Conservation (phyloP, 2,113 vertebrate genomes). For the Haplochromis burtoni region DNA sequence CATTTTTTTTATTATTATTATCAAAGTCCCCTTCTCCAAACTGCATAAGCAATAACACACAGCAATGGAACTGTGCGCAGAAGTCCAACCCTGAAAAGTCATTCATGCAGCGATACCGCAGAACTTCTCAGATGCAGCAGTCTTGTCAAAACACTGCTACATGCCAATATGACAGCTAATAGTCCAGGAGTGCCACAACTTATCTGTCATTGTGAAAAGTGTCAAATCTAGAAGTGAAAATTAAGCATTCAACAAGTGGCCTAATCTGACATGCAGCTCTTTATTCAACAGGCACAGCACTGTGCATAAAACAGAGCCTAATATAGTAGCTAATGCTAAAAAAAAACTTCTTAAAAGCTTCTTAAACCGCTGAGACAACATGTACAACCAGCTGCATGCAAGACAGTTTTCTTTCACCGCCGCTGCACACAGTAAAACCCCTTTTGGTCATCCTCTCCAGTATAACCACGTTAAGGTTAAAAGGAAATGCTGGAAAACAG, state of each 20-base stretch:
- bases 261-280: not conserved
- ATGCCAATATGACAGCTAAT: not conserved
- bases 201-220: not conserved
- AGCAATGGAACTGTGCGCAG: rapidly evolving
- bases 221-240: not conserved
- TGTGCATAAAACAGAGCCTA: not conserved
- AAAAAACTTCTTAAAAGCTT: not conserved
- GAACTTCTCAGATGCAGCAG: not conserved
- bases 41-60: not conserved
- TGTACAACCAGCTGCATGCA: not conserved
- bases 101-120: not conserved
- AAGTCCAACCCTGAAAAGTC: not conserved
- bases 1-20: not conserved
- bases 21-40: not conserved
- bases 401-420: not conserved
- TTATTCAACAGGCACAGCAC: not conserved
- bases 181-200: not conserved
- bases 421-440: not conserved
- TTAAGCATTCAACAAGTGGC: not conserved
- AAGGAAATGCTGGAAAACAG: not conserved
- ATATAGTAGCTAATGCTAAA: not conserved
- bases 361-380: not conserved
- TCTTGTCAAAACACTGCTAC: not conserved
- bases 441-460: not conserved
- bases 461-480: not conserved